A percentile compares a stretch with the other conserved stretches of the same genome.
These are phyloP conservation scores for Pontoporia blainvillei DNA, from an alignment of 2,113 vertebrate species.

Conservation along the genomic window DNA sequence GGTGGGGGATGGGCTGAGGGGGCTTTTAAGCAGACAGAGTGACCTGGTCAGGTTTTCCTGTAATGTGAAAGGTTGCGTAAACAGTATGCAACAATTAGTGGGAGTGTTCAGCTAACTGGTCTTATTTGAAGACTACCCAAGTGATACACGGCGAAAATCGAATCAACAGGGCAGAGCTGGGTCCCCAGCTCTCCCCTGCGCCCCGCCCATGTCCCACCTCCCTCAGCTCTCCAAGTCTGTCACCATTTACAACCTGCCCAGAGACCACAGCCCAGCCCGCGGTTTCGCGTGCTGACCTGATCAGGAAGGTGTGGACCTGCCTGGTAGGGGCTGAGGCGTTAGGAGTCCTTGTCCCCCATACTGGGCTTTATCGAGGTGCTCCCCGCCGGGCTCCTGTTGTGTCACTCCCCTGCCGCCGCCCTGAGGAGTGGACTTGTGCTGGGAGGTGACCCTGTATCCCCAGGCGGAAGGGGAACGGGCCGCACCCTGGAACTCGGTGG, in stretches of 20 bases:
- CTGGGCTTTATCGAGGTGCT: rapidly evolving
- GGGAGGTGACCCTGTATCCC: rapidly evolving
- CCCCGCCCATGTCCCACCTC: rapidly evolving
- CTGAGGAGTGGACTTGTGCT: rapidly evolving
- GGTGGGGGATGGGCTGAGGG: background rate
- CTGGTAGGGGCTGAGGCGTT: rapidly evolving
- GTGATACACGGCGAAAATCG: rapidly evolving
- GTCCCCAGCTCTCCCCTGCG: background rate
- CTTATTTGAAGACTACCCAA: background rate
- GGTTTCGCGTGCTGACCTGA: rapidly evolving
- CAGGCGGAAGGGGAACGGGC: background rate
- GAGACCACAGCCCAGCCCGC: rapidly evolving
- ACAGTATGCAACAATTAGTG: rapidly evolving
- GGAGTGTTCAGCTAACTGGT: rapidly evolving
- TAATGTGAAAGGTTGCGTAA: rapidly evolving
- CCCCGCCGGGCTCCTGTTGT: rapidly evolving
- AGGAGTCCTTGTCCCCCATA: rapidly evolving
- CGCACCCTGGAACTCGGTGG: slow-evolving; percentile 79
- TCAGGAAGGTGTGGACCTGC: rapidly evolving
- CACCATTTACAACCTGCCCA: too few relatives aligned
- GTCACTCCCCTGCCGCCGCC: rapidly evolving
- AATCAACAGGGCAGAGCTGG: rapidly evolving
- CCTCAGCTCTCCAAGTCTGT: background rate
- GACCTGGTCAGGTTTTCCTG: background rate
- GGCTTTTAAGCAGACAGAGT: too few relatives aligned